Percentiles rank a stretch among this genome's conserved stretches.
phyloP scores from a whole-genome alignment of 2,113 vertebrate species.

The Zootoca vivipara region DNA sequence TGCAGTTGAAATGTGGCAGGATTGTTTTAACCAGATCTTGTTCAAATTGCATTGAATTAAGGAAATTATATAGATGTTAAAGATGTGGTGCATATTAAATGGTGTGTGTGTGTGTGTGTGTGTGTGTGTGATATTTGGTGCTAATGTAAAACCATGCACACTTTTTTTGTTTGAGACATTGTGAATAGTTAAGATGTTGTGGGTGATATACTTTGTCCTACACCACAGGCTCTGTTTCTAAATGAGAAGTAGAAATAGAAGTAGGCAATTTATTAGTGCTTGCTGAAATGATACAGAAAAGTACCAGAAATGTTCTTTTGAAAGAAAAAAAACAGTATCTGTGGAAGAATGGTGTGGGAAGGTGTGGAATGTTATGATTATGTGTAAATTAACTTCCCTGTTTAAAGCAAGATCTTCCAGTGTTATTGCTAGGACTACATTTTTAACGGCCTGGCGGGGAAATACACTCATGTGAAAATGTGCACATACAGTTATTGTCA shows the following conservation, averaged over 20 bases:
- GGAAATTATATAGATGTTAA: background rate
- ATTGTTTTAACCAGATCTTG: background rate
- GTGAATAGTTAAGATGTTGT: background rate
- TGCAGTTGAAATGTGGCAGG: background rate
- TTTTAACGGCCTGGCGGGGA: background rate
- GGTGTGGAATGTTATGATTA: background rate
- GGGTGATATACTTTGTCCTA: background rate
- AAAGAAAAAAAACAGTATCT: background rate
- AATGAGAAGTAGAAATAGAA: background rate
- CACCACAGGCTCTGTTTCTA: background rate
- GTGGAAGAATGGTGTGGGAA: background rate
- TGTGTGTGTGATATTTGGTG: background rate
- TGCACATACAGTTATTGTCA: background rate
- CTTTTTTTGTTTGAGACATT: background rate
- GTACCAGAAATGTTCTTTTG: background rate
- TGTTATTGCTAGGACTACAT: background rate
- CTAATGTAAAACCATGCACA: background rate
- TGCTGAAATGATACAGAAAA: background rate
- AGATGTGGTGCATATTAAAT: background rate
- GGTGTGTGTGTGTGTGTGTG: background rate
- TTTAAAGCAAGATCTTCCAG: background rate
- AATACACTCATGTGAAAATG: background rate
- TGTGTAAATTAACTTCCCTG: background rate
- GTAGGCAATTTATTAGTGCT: background rate
- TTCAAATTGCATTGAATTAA: background rate